These are phyloP conservation scores for Caenorhabditis remanei DNA, from an alignment of 1,140 invertebrate genomes.

Conservation along the genomic window DNA sequence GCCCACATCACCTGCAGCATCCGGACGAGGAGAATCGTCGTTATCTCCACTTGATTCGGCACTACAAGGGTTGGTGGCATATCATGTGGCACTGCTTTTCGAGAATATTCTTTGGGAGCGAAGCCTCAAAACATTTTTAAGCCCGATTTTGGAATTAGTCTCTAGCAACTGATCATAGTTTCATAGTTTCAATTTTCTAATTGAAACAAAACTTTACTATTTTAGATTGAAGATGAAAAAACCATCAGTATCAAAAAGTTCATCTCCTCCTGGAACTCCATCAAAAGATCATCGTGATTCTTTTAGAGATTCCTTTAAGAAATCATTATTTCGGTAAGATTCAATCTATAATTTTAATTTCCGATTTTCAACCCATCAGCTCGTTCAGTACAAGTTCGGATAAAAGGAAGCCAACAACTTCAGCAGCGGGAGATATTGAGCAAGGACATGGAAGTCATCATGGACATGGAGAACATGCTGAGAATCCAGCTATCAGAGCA, in stretches of 20 bases:
- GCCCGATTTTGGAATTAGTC: background rate
- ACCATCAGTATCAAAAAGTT: conserved; percentile 22
- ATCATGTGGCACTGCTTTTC: background rate
- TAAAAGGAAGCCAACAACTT: conserved; percentile 55
- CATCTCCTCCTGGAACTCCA: conserved; percentile 36
- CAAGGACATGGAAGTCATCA: background rate
- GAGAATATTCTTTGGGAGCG: background rate
- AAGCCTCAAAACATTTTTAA: conserved; percentile 4
- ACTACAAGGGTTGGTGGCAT: conserved; percentile 37
- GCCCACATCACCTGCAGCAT: conserved; percentile 14
- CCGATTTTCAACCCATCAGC: conserved; percentile 33
- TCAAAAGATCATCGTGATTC: conserved; percentile 39
- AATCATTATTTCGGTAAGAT: conserved; percentile 19
- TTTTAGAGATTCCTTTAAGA: conserved; percentile 29
- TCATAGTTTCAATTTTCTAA: background rate
- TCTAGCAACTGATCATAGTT: background rate
- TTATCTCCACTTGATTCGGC: conserved; percentile 48
- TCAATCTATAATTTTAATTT: background rate
- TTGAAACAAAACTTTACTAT: too few species aligned
- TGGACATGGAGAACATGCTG: conserved; percentile 13
- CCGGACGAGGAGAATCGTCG: conserved; percentile 25
- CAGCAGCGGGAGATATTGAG: conserved; percentile 30
- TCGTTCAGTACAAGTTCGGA: conserved; percentile 56
- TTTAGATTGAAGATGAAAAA: conserved; percentile 45
- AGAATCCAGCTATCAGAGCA: conserved; percentile 32